Evolutionary conservation across 1,140 invertebrate species (phyloP), one percentile per base, ranked within the genome.

Genomic region (Berghia stephanieae): DNA sequence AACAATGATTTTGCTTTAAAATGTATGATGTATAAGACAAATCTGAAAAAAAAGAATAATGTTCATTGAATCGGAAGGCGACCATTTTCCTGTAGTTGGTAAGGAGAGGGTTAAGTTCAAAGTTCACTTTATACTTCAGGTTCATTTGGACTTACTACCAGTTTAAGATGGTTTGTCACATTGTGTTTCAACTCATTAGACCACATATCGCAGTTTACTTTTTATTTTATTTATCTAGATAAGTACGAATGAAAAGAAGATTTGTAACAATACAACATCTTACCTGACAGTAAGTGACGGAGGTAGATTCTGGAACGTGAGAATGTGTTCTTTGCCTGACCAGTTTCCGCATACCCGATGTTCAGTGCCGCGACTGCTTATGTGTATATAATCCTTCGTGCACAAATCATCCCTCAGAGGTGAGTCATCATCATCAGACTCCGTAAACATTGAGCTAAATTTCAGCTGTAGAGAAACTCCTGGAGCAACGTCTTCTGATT

Each of bases 271-370:
- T 42, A 8, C 34, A 63, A 27, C 40, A 44, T n/a, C 27, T 75
- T 18, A 75, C 44, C 74, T 60, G 40, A 84, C 57, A 10, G 31
- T 38, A 21, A 84, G 24, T 16, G 43, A n/a, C 10, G 43, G 52
- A 1, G 71, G 46, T 8, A 67, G 36, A 0, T 80, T 80, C 18
- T 77, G 27, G 38, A 82, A 83, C 6, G 69, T 21, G 8, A 84
- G 70, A 0, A 75, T 43, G 52, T 77, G 42, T 67, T 80, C 72
- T 10, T 55, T 36, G 0, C 77, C 74, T 8, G 42, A 78, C 80
- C 82, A 82, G 31, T 83, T 66, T 1, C 82, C 82, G 68, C 83
- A 84, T 8, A 82, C 69, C 52, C 77, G 74, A 52, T 79, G 73
- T 5, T 27, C 49, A 13, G 63, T 66, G 3, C 75, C 66, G 4